Conservation (phyloP, 2,113 vertebrate genomes). For the Psittacus erithacus region DNA sequence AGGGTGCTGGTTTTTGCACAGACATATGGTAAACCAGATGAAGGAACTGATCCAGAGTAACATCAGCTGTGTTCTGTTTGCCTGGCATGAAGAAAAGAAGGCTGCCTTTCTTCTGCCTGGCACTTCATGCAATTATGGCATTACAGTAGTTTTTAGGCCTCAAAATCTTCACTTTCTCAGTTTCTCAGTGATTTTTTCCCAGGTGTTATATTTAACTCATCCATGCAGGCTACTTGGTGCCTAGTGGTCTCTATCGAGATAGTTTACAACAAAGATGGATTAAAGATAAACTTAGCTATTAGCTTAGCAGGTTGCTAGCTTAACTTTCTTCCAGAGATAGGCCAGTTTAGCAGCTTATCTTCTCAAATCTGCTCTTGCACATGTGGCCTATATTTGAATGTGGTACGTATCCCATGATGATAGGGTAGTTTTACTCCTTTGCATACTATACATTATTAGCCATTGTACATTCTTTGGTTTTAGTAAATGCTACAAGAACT, state of each 20-base stretch:
- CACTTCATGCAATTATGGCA: not conserved
- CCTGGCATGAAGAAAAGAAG: not conserved
- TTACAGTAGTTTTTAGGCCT: not conserved
- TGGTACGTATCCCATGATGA: not conserved
- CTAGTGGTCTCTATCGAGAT: not conserved
- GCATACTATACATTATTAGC: fast-evolving
- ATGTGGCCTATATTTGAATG: not conserved
- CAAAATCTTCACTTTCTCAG: not conserved
- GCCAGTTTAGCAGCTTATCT: conserved; percentile 8
- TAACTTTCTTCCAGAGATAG: not conserved
- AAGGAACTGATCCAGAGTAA: not conserved
- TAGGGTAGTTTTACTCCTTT: not conserved
- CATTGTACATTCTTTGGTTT: not conserved
- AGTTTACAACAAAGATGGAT: conserved; percentile 15
- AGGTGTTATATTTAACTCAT: not conserved
- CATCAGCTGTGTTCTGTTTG: not conserved
- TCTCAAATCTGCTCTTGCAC: not conserved
- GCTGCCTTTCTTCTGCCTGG: not conserved
- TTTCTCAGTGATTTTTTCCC: not conserved
- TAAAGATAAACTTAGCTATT: conserved; percentile 4
- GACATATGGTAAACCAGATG: not conserved
- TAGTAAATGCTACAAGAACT: not conserved
- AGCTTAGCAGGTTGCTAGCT: conserved; percentile 4
- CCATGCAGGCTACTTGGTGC: not conserved
- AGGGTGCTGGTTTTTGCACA: not conserved